Evolutionary conservation across 2,888 invertebrate genomes (phyloP), one percentile per base, ranked within the genome.

Genomic region (Ophioninae sp.): DNA sequence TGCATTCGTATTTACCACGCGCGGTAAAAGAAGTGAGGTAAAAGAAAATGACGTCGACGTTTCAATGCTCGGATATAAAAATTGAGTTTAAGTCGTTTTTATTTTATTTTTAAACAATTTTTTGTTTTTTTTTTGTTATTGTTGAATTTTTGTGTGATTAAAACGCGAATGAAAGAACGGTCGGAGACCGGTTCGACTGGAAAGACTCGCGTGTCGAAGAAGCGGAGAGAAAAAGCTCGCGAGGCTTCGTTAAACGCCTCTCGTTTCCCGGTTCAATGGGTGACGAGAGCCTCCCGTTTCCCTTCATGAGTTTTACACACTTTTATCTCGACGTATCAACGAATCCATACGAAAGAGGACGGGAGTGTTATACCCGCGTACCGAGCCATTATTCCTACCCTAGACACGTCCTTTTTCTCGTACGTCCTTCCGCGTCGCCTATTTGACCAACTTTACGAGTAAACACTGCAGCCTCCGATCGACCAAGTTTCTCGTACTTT

Each of bases 161-260:
- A 13, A 13, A 10, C 13, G 13, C 13, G 3, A 13, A 0, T 17
- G 50, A 50, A 59, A 73, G 23, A 59, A 62, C 61, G n/a, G 41
- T 23, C 21, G 39, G 6, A n/a, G 56, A 21, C 17, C 17, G 13
- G 1, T 75, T 61, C 13, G 13, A 7, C 17, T 68, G 39, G 67
- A 67, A 68, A 23, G 10, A 6, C 76, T n/a, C 44, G 10, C 64
- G 57, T 64, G 70, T 70, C 30, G 50, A 21, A 37, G 77, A 50
- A 7, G 13, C 20, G 21, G 70, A 23, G 20, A 70, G 70, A 72
- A 70, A 64, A 70, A 70, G 2, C 30, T 56, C 20, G 64, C 61
- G 78, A 67, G 68, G 68, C 85, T 88, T 88, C 88, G 87, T 88
- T 89, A 89, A 89, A 88, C 86, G 88, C 87, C 86, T 86, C 86